Conservation (phyloP, 2,888 invertebrate genomes). For the Limnephilus rhombicus region DNA sequence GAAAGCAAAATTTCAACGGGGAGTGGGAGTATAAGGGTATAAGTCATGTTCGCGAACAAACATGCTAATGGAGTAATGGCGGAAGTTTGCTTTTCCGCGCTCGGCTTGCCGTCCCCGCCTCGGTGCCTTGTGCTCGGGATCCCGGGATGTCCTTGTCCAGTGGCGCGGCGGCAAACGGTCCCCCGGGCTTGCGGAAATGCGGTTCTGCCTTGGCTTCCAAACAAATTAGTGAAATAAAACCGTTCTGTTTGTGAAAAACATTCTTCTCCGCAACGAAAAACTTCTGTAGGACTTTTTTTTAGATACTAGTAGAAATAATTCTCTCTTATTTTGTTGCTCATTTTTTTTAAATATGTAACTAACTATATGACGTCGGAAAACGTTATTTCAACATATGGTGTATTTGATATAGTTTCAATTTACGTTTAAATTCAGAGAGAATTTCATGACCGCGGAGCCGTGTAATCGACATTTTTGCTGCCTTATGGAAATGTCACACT, state of each 20-base stretch:
- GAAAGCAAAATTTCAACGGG: not conserved
- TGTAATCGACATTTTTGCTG: no score
- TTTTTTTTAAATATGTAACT: no score
- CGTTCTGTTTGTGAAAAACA: not conserved
- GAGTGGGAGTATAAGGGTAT: not conserved
- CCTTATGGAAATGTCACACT: no score
- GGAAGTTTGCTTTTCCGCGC: constrained; percentile 20
- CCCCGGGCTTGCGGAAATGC: not conserved
- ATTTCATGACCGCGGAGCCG: no score
- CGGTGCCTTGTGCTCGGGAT: not conserved
- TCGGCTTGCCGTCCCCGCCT: not conserved
- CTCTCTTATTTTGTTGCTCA: not conserved
- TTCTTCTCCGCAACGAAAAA: not conserved
- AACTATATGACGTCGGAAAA: no score
- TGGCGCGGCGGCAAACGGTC: not conserved
- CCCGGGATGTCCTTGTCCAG: not conserved
- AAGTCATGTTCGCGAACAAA: constrained; percentile 39
- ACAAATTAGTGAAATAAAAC: not conserved
- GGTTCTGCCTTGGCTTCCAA: not conserved
- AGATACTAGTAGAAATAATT: not conserved
- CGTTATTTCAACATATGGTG: no score
- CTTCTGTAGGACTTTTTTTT: not conserved
- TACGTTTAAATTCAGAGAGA: no score
- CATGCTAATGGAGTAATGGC: constrained; percentile 26
- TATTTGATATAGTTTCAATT: no score